A percentile compares a stretch with the other conserved stretches of the same genome.
These are phyloP conservation scores for Grammomys surdaster DNA, from an alignment of 2,113 vertebrate species.

Conservation along the genomic window DNA sequence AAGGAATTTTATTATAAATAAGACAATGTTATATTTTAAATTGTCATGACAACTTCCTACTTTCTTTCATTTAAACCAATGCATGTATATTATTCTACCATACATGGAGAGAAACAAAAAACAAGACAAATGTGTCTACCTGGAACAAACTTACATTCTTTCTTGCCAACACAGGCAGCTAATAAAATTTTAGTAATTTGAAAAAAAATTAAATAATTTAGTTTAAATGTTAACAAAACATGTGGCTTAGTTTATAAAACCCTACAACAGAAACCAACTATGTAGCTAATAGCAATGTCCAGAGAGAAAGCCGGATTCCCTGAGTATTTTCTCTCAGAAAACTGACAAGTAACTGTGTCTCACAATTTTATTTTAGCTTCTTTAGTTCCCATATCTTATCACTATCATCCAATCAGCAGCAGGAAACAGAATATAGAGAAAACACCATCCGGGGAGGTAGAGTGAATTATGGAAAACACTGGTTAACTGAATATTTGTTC, in stretches of 20 bases:
- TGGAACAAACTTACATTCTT: not conserved
- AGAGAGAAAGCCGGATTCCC: not conserved
- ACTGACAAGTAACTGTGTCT: not conserved
- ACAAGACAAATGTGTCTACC: not conserved
- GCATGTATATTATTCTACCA: not conserved
- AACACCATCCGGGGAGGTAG: not conserved
- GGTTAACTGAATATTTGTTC: not conserved
- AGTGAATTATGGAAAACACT: constrained; percentile 11
- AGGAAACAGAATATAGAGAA: not conserved
- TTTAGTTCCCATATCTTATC: not conserved
- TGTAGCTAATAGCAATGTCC: not conserved
- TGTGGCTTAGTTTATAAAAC: not conserved
- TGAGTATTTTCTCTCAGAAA: not conserved
- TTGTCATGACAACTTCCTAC: not conserved
- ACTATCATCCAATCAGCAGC: not conserved
- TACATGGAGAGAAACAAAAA: not conserved
- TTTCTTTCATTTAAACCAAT: constrained; percentile 8
- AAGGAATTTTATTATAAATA: not conserved
- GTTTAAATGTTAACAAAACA: constrained; percentile 8
- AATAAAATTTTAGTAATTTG: not conserved
- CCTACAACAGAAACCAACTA: not conserved
- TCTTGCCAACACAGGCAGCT: not conserved
- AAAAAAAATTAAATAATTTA: constrained; percentile 15
- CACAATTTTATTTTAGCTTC: not conserved
- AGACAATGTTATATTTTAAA: not conserved